These are phyloP conservation scores for Drosophila sulfurigaster DNA, from an alignment of 1,140 invertebrate genomes.

Conservation along the genomic window DNA sequence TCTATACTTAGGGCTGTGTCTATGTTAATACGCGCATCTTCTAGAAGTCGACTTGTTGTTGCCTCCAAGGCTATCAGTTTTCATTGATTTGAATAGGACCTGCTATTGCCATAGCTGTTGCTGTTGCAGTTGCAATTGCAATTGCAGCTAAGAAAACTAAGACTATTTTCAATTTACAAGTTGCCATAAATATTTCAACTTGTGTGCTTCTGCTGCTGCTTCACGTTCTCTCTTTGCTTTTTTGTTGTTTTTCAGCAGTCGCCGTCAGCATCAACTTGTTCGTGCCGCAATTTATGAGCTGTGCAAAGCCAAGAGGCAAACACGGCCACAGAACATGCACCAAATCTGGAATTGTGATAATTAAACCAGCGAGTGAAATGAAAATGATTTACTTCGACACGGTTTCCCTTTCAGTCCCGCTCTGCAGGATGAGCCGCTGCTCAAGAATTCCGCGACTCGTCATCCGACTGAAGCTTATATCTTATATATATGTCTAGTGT, in stretches of 20 bases:
- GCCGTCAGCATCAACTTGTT: conserved; percentile 64
- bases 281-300: conserved; percentile 70
- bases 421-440: neutral
- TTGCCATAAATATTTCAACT: conserved; percentile 47
- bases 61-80: conserved; percentile 74
- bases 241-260: neutral
- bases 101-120: conserved; percentile 20
- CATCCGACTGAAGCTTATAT: neutral
- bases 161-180: conserved; percentile 70
- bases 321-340: conserved; percentile 41
- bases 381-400: conserved; percentile 68
- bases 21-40: conserved; percentile 20
- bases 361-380: conserved; percentile 73
- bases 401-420: neutral
- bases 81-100: conserved; percentile 80
- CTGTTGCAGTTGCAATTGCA: conserved; percentile 19
- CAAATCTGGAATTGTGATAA: conserved; percentile 74
- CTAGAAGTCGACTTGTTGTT: conserved; percentile 13
- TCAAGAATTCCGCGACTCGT: neutral
- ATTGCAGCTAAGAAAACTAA: conserved; percentile 22
- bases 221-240: neutral
- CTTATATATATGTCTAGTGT: neutral
- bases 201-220: neutral
- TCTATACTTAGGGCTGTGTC: conserved; percentile 24
- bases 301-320: conserved; percentile 15